Evolutionary conservation across 2,888 invertebrate species (phyloP).

Genomic region (Venusia cambrica): DNA sequence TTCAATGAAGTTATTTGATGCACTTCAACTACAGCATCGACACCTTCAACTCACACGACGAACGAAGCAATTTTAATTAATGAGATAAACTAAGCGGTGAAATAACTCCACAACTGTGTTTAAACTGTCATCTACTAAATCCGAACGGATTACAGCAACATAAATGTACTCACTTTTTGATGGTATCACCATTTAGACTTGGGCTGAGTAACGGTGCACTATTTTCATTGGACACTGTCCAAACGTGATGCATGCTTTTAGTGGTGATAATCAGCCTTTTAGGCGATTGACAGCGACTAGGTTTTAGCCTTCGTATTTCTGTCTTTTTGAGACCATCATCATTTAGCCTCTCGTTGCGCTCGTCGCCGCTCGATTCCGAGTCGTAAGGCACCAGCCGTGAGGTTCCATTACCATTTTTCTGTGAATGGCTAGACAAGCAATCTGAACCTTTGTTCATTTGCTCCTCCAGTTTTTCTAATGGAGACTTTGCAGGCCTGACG

Average conservation of each 20-base stretch:
- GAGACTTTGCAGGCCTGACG: conserved; percentile 61
- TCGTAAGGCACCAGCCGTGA: conserved; percentile 82
- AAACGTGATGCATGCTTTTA: conserved; percentile 63
- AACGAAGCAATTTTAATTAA: too few relatives aligned
- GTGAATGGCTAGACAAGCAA: conserved; percentile 37
- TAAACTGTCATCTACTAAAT: too few relatives aligned
- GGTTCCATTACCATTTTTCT: conserved; percentile 52
- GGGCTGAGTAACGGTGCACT: conserved; percentile 67
- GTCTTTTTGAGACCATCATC: conserved; percentile 35
- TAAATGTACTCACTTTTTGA: conserved; percentile 54
- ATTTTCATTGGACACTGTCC: conserved; percentile 69
- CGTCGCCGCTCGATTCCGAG: conserved; percentile 79
- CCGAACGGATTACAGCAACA: background rate
- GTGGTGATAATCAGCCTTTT: conserved; percentile 57
- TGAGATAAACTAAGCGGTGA: too few relatives aligned
- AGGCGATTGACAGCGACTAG: conserved; percentile 57
- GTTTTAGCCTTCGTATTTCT: conserved; percentile 49
- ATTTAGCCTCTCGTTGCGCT: conserved; percentile 39
- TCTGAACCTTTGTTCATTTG: conserved; percentile 70
- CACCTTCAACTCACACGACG: too few relatives aligned
- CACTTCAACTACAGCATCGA: too few relatives aligned
- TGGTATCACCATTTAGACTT: conserved; percentile 72
- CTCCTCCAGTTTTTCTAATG: conserved; percentile 67
- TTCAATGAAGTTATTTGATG: too few relatives aligned
- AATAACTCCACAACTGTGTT: too few relatives aligned